phyloP scores from a whole-genome alignment of 2,797 vertebrate species.

The Agapornis canus region DNA sequence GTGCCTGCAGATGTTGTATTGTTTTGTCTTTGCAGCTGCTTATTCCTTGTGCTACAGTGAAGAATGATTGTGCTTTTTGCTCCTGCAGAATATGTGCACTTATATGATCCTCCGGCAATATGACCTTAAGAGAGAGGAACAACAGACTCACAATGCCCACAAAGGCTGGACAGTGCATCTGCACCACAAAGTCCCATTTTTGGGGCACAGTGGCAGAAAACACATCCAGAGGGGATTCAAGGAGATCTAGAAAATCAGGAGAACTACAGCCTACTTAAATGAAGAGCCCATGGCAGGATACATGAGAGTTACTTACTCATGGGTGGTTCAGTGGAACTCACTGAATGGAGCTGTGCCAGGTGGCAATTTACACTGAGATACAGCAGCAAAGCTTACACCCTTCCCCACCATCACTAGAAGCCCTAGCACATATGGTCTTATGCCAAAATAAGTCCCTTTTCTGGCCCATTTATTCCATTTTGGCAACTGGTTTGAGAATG shows the following conservation, averaged over 20 bases:
- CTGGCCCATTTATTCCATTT: neutral
- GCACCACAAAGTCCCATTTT: neutral
- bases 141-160: accelerated
- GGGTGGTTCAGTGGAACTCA: neutral
- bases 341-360: neutral
- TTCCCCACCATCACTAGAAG: neutral
- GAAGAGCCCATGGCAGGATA: neutral
- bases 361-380: neutral
- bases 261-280: neutral
- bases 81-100: neutral
- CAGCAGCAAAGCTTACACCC: neutral
- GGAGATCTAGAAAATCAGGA: neutral
- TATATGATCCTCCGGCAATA: neutral
- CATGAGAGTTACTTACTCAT: neutral
- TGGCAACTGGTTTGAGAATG: neutral
- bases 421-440: neutral
- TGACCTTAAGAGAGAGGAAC: neutral
- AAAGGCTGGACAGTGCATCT: neutral
- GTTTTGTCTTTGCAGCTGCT: neutral
- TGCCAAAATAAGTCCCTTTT: accelerated
- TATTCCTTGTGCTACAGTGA: neutral
- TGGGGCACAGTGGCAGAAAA: neutral
- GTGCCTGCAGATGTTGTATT: neutral
- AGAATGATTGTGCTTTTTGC: neutral
- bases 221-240: neutral